Evolutionary conservation across 2,888 invertebrate species (phyloP), one percentile per base, ranked within the genome.

Genomic region (Calameuta idolon): DNA sequence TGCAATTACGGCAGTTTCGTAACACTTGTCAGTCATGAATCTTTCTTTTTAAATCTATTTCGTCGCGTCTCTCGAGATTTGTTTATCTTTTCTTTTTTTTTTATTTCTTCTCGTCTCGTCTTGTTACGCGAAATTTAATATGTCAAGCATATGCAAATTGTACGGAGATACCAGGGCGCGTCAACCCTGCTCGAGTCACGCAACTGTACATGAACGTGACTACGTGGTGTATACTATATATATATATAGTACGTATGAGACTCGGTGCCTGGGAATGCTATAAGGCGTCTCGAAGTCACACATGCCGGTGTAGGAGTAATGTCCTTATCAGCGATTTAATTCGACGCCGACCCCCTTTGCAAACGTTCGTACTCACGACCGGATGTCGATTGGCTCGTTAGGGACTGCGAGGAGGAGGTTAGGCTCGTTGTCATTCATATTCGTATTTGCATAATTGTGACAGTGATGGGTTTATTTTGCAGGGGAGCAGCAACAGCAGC

Each of bases 401-500:
- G 55, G 55, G 55, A 55, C 55, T 9, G 0, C 55, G 23, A 23
- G 15, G 23, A 23, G 15, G 55, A 55, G 15, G 55, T 23, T 55
- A 55, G 55, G 5, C 55, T 55, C 76, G 76, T 78, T 80, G 78
- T 34, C 76, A n/a, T 68, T 55, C 74, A 73, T 75, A 78, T 76
- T 69, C 23, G 12, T 76, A 82, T 83, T 81, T 80, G 81, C 80
- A 83, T 80, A 82, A 83, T 81, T 83, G 77, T 79, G 76, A 81
- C 79, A 80, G 76, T 78, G 78, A 81, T 75, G 80, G 35, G 75
- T 76, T 81, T 81, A 80, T 82, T 76, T 81, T 78, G 12, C 82
- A 85, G 86, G 83, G 71, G 83, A 85, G 73, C 83, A 80, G 69
- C 84, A 83, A 76, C 85, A 84, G 76, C 82, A 83, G 55, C 55